phyloP scores from a whole-genome alignment of 2,888 invertebrate species.

The Agrotis exclamationis region DNA sequence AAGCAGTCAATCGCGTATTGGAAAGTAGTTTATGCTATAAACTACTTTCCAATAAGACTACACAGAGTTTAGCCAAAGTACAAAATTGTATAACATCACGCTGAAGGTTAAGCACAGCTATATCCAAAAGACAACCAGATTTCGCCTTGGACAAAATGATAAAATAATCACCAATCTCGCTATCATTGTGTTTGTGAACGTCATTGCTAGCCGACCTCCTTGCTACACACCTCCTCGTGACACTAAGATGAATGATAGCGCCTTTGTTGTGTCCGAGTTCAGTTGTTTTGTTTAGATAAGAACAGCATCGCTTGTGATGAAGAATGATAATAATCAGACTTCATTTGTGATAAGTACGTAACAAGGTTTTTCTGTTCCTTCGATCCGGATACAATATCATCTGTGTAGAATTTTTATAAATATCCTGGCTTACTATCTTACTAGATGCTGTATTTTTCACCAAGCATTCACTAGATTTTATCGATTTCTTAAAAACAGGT shows the following conservation, averaged over 20 bases:
- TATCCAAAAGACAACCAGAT: too few relatives aligned
- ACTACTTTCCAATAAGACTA: too few relatives aligned
- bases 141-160: slow-evolving; percentile 15
- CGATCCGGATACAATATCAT: not conserved
- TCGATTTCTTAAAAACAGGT: too few relatives aligned
- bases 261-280: slow-evolving; percentile 21
- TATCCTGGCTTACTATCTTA: too few relatives aligned
- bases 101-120: too few relatives aligned
- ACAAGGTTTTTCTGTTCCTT: not conserved
- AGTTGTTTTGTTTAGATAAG: slow-evolving; percentile 1
- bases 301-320: not conserved
- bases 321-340: not conserved
- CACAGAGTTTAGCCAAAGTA: too few relatives aligned
- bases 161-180: not conserved
- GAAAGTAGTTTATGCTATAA: too few relatives aligned
- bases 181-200: slow-evolving; percentile 13
- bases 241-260: slow-evolving; percentile 27
- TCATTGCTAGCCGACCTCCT: slow-evolving; percentile 28
- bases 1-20: too few relatives aligned
- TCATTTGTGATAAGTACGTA: not conserved
- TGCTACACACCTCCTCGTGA: not conserved
- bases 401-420: too few relatives aligned
- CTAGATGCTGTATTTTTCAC: too few relatives aligned
- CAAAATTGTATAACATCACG: too few relatives aligned
- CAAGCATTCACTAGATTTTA: too few relatives aligned